Percentiles rank a stretch among this genome's conserved stretches.
These are phyloP conservation scores for Morinoia aosen DNA, from an alignment of 2,888 invertebrate genomes.

Conservation along the genomic window DNA sequence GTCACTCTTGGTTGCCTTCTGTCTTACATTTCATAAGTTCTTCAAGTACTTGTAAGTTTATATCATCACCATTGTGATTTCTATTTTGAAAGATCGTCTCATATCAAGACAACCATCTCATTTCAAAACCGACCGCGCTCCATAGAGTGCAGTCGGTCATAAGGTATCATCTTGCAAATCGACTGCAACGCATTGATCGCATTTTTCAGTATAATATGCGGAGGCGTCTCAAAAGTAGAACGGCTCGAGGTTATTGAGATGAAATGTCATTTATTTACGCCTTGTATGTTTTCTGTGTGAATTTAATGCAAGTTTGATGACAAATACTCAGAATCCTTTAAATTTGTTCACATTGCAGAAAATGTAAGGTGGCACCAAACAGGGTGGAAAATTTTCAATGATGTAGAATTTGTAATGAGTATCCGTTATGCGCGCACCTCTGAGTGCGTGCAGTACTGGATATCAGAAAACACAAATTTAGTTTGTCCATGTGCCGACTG, in stretches of 20 bases:
- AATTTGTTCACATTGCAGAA: not conserved
- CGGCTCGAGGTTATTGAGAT: not conserved
- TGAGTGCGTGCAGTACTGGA: not conserved
- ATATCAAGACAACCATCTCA: not conserved
- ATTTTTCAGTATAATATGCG: not conserved
- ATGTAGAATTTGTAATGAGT: not conserved
- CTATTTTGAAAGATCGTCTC: not conserved
- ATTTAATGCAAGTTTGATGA: not conserved
- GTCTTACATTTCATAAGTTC: not conserved
- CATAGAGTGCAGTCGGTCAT: not conserved
- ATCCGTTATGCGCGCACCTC: not conserved
- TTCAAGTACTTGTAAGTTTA: not conserved
- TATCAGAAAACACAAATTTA: not conserved
- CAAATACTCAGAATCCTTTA: not conserved
- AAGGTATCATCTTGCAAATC: not conserved
- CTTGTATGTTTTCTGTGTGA: not conserved
- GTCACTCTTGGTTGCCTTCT: not conserved
- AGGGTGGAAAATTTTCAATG: not conserved
- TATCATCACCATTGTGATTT: not conserved
- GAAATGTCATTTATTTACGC: not conserved
- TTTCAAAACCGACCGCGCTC: not conserved
- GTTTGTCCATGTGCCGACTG: not conserved
- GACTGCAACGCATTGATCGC: not conserved
- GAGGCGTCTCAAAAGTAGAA: not conserved
- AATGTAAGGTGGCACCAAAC: not conserved